phyloP scores from a whole-genome alignment of 2,797 vertebrate genomes.

The Pseudomugil gertrudae region DNA sequence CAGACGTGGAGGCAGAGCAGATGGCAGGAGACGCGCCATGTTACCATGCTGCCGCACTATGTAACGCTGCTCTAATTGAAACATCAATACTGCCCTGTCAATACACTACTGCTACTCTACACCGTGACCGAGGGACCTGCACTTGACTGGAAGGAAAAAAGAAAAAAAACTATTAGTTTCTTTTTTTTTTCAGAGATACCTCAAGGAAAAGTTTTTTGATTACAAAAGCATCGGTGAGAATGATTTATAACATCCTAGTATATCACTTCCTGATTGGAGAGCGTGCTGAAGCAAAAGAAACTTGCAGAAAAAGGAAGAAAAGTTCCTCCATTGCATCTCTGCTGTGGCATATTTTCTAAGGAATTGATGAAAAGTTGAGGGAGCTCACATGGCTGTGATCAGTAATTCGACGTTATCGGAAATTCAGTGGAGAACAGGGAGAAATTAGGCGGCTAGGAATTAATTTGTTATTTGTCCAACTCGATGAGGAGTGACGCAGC shows the following conservation, averaged over 20 bases:
- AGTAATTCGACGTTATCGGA: slow-evolving; percentile 71
- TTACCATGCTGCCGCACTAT: slow-evolving; percentile 79
- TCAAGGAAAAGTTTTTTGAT: slow-evolving; percentile 35
- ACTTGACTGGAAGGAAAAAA: slow-evolving; percentile 43
- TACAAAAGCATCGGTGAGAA: slow-evolving; percentile 2
- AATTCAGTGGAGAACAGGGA: slow-evolving; percentile 77
- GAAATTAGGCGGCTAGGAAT: slow-evolving; percentile 79
- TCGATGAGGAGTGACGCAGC: slow-evolving; percentile 81
- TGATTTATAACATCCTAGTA: slow-evolving; percentile 40
- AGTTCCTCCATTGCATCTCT: slow-evolving; percentile 49
- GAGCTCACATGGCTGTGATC: slow-evolving; percentile 66
- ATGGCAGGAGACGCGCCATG: slow-evolving; percentile 81
- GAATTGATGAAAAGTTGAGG: slow-evolving; percentile 74
- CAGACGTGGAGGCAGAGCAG: slow-evolving; percentile 82
- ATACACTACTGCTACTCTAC: slow-evolving; percentile 74
- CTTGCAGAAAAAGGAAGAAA: slow-evolving; percentile 30
- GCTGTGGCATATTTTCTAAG: slow-evolving; percentile 65
- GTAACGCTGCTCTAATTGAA: slow-evolving; percentile 84
- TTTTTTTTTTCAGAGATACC: background rate
- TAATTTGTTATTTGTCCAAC: slow-evolving; percentile 83
- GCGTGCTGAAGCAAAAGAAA: slow-evolving; percentile 31
- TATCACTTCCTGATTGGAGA: slow-evolving; percentile 47
- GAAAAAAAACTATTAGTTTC: background rate
- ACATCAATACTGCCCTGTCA: slow-evolving; percentile 84
- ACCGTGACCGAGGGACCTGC: slow-evolving; percentile 56